Base-by-base conservation (phyloP, 2,888 invertebrate genomes). In the Spialia ferax region DNA sequence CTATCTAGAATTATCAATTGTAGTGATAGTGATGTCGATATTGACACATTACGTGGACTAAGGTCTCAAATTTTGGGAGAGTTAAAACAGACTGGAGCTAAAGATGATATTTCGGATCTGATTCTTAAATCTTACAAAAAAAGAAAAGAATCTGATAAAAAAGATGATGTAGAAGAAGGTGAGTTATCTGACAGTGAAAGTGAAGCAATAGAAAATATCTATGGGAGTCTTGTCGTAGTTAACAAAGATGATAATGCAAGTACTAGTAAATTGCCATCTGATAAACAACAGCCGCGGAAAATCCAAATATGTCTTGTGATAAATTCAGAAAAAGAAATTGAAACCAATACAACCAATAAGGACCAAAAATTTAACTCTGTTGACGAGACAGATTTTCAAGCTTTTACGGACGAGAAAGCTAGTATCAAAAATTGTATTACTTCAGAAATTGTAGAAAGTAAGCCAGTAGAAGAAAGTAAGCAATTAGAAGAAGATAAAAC, bases 131-230 rank as follows among this genome's bases (percentile, higher is more conserved):
- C 93, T n/a, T 91, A 89, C 70, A 82, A 82, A 62, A 82, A 78
- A 42, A 79, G 76, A 20, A 75, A 74, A 23, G 69, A 72, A 1
- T 35, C 69, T 13, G 79, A 75, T 60, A 77, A 76, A 42, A 80
- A 77, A 66, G 73, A 74, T 42, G 93, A 93, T 76, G 78, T 92
- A 15, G 93, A 93, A 78, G 93, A 93, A 78, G 93, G 93, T 5
- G 93, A 93, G 78, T 71, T 93, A 52, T 92, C 93, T 10, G 93
- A 93, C 63, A 92, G 93, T 75, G 93, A 91, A 75, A 93, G 92
- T 77, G 92, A 93, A 78, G 82, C 86, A 4, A 93, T 93, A 70
- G 85, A 88, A 78, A 92, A 83, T 70, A 82, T 93, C 59, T 93
- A 92, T 70, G 89, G 91, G 22, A 91, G 86, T 72, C 77, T 92